These are phyloP conservation scores for Tupiocoris notatus DNA, from an alignment of 2,888 invertebrate genomes.

Conservation along the genomic window DNA sequence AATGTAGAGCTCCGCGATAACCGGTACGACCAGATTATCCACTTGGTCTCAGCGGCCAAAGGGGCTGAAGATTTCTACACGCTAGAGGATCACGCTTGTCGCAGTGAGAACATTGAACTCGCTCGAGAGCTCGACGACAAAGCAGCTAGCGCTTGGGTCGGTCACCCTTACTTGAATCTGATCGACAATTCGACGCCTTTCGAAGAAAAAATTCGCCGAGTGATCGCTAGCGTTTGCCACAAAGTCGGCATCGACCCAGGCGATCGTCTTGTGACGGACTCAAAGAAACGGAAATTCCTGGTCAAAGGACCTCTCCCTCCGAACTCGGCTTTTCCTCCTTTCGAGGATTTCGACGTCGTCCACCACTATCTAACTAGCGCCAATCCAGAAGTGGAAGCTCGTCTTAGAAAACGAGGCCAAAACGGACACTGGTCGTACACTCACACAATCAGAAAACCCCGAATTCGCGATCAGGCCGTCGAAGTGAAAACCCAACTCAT, in stretches of 20 bases:
- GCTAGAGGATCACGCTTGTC: constrained; percentile 91
- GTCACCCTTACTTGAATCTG: constrained; percentile 98
- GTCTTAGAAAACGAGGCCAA: constrained; percentile 89
- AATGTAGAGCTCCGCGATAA: constrained; percentile 87
- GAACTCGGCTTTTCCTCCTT: constrained; percentile 74
- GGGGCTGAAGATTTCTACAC: constrained; percentile 98
- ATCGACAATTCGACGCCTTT: constrained; percentile 97
- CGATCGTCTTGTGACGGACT: constrained; percentile 86
- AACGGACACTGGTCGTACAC: constrained; percentile 87
- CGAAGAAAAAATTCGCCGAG: constrained; percentile 91
- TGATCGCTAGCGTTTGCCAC: constrained; percentile 82
- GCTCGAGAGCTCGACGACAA: constrained; percentile 87
- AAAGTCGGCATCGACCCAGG: constrained; percentile 93
- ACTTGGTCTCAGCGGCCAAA: constrained; percentile 97
- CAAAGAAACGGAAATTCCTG: constrained; percentile 94
- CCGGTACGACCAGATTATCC: constrained; percentile 94
- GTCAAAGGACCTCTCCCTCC: constrained; percentile 69
- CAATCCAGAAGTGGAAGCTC: constrained; percentile 82
- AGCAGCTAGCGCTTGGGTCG: constrained; percentile 96
- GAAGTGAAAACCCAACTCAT: constrained; percentile 92
- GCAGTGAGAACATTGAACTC: constrained; percentile 85
- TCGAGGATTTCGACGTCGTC: constrained; percentile 96
- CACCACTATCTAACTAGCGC: constrained; percentile 94
- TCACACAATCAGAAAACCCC: constrained; percentile 86
- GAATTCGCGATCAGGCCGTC: constrained; percentile 86